Evolutionary conservation across 2,888 invertebrate genomes (phyloP).

Genomic region (Priocnemis perturbator): DNA sequence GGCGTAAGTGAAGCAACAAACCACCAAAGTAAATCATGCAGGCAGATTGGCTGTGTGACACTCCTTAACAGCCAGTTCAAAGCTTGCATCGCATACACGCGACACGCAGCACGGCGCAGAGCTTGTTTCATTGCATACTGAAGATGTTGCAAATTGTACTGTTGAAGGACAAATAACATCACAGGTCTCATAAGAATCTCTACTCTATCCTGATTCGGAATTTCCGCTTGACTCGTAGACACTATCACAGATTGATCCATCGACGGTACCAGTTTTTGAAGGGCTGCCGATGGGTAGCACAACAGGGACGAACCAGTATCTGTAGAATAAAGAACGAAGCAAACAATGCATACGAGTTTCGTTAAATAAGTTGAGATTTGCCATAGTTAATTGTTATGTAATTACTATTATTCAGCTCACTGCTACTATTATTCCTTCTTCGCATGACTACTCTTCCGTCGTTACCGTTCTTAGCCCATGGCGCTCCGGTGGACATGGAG

Average conservation of each 20-base stretch:
- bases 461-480: slow-evolving; percentile 79
- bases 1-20: slow-evolving; percentile 90
- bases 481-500: slow-evolving; percentile 87
- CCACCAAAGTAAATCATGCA: slow-evolving; percentile 98
- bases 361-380: too few species aligned
- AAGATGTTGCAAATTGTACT: slow-evolving; percentile 89
- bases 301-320: slow-evolving; percentile 88
- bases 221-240: slow-evolving; percentile 73
- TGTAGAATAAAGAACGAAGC: slow-evolving; percentile 63
- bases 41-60: slow-evolving; percentile 91
- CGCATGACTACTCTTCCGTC: slow-evolving; percentile 79
- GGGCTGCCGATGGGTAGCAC: slow-evolving; percentile 91
- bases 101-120: slow-evolving; percentile 85
- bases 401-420: slow-evolving; percentile 78
- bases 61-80: slow-evolving; percentile 96
- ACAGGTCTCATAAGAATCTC: slow-evolving; percentile 88
- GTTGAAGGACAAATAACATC: slow-evolving; percentile 89
- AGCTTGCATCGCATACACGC: slow-evolving; percentile 94
- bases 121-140: slow-evolving; percentile 93
- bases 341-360: neutral
- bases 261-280: slow-evolving; percentile 86
- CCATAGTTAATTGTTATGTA: too few species aligned
- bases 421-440: slow-evolving; percentile 83
- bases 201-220: slow-evolving; percentile 76
- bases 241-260: slow-evolving; percentile 78